Evolutionary conservation across 2,797 vertebrate species (phyloP), one percentile per base, ranked within the genome.

Genomic region (Arremon aurantiirostris): DNA sequence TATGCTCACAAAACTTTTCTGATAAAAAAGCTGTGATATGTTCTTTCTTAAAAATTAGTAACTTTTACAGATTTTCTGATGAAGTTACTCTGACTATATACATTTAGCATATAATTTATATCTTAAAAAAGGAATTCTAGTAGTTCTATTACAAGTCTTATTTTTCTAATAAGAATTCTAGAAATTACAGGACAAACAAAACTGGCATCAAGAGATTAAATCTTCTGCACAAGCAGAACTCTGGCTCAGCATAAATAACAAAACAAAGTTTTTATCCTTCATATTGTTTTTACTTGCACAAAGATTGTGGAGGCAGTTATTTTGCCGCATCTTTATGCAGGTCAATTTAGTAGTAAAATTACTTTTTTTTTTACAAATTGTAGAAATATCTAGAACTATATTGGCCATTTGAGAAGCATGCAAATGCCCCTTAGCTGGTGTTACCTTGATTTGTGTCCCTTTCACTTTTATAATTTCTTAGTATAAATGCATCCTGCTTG

Each of bases 371-470:
- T 63, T 21, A 3, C 9, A 47, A 52, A 64, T 57, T 57, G 46
- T 39, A 64, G n/a, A 70, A 83, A 35, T 18, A 60, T 7, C 27
- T 80, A 8, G 6, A 24, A 56, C 19, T 55, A 13, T 14, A 41
- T 2, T 65, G 44, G 10, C 2, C 59, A 16, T 52, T 81, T 90
- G 21, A 90, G 23, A 85, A 15, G 2, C 46, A 69, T 14, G 7
- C 2, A 61, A n/a, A 41, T 47, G 2, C 10, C 21, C 81, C 42
- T 61, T 57, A 55, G 19, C 41, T 76, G 8, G 12, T 11, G 22
- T 82, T 88, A 18, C 34, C 72, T 95, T 71, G 56, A 93, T 95
- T 93, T 94, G 39, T 90, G 47, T 85, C 14, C 61, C 90, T 93
- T 95, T 90, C 61, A 84, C 34, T 89, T 91, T 70, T 65, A 23